Evolutionary conservation across 1,140 invertebrate species (phyloP), one percentile per base, ranked within the genome.

Genomic region (Bradysia coprophila): DNA sequence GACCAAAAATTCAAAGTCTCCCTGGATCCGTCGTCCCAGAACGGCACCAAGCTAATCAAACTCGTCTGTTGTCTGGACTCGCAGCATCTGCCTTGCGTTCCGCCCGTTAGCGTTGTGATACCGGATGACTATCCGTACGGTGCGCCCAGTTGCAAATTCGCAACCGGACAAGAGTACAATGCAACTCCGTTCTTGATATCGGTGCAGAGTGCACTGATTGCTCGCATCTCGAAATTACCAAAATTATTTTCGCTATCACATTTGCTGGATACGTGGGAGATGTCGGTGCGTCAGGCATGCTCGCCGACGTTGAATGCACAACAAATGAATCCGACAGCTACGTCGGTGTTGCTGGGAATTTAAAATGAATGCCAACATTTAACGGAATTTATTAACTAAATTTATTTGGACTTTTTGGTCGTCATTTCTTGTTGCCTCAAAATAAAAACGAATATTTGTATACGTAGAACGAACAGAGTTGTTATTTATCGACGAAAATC

Each of bases 231-330:
- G n/a, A 79, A 81, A 51, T 56, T 89, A 49, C 81, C 83, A 2
- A 76, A 78, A 51, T 71, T 75, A 47, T 88, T 78, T 61, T 89
- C 87, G 0, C 71, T 95, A 1, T 85, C 85, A 0, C 85, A 92
- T 46, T 57, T 95, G 10, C 60, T 95, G 11, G 81, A 90, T 53
- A 87, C 85, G 13, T 95, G 89, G 89, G 89, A 92, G 64, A 92
- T 92, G 87, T 87, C 85, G 49, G 85, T 93, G 5, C 62, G 89
- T 15, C 84, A 90, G 59, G 86, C 87, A 1, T 88, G 82, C 50
- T 76, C 77, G 19, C 81, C 81, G 6, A 19, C n/a, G 11, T 18
- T 18, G 10, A 34, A 34, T 11, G n/a, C 8, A 8, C 8, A n/a
- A 9, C 8, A n/a, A 8, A 18, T 20, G 21, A 38, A 38, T 20